Percentiles rank a stretch among this genome's conserved stretches.
These are phyloP conservation scores for Rafetus swinhoei DNA, from an alignment of 2,113 vertebrate genomes.

Conservation along the genomic window DNA sequence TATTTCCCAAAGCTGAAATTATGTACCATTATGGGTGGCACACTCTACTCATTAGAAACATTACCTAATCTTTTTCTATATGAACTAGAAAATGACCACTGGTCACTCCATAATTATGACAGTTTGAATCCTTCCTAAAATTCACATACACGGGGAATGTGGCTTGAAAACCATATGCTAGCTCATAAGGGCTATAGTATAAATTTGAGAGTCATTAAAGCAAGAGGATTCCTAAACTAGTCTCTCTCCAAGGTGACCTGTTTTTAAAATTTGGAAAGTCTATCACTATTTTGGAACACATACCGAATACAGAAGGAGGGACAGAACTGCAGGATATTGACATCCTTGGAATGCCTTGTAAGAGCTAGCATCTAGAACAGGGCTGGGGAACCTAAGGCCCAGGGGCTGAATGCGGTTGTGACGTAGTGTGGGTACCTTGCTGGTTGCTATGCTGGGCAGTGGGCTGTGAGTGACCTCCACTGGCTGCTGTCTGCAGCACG, in stretches of 20 bases:
- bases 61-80: neutral
- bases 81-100: neutral
- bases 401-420: no score
- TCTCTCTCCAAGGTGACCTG: neutral
- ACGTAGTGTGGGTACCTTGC: no score
- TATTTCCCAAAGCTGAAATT: neutral
- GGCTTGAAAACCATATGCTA: neutral
- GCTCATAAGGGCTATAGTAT: neutral
- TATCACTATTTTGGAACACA: neutral
- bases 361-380: neutral
- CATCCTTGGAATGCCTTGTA: neutral
- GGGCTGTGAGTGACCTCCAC: no score
- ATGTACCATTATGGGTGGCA: neutral
- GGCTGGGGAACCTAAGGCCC: no score
- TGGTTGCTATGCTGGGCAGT: no score
- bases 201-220: neutral
- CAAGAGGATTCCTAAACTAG: neutral
- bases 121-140: neutral
- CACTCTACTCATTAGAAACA: neutral
- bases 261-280: neutral
- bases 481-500: no score
- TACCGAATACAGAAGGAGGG: neutral
- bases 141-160: neutral
- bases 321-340: neutral
- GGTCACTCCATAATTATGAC: neutral